Evolutionary conservation across 2,113 vertebrate genomes (phyloP), one percentile per base, ranked within the genome.

Genomic region (Numenius arquata): DNA sequence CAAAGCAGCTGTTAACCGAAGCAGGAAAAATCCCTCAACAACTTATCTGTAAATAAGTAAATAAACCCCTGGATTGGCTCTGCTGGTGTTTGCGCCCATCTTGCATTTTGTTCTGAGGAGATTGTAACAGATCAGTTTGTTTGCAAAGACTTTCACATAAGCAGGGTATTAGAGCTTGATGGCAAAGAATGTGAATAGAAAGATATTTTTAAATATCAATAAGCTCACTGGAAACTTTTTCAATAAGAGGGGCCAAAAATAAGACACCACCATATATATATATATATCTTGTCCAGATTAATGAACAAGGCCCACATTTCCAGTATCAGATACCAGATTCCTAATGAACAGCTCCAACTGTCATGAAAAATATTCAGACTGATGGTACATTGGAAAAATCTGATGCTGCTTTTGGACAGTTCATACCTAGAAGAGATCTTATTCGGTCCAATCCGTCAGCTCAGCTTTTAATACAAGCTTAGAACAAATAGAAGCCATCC

Each of bases 11-110:
- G 66, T 66, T 93, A 90, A 79, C 25, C 53, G 61, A 92, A 89
- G 53, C 36, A 79, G 77, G 74, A 80, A 85, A 79, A 95, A 91
- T 95, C 62, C 47, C 45, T 91, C 62, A 67, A 74, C 88, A 90
- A 85, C 25, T 92, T 95, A 83, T 67, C 74, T 88, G 56, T 77
- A 81, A 94, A 74, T 85, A 96, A 65, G 40, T 61, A 83, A 93
- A 84, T 62, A 68, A 87, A 92, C 4, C 13, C 32, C 67, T 73
- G 85, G 9, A 16, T 13, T 82, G 66, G 45, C 45, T 32, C 43
- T 30, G 61, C 70, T 76, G 63, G 48, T 50, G 53, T 77, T 95
- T 95, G 91, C 67, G 47, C n/a, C 62, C 50, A 18, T 72, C 68
- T 45, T 58, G 34, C 45, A 9, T 87, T 91, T 87, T 73, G 47